A percentile compares a stretch with the other conserved stretches of the same genome.
Evolutionary conservation across 2,797 vertebrate species (phyloP).

Genomic region (Setipinna tenuifilis): DNA sequence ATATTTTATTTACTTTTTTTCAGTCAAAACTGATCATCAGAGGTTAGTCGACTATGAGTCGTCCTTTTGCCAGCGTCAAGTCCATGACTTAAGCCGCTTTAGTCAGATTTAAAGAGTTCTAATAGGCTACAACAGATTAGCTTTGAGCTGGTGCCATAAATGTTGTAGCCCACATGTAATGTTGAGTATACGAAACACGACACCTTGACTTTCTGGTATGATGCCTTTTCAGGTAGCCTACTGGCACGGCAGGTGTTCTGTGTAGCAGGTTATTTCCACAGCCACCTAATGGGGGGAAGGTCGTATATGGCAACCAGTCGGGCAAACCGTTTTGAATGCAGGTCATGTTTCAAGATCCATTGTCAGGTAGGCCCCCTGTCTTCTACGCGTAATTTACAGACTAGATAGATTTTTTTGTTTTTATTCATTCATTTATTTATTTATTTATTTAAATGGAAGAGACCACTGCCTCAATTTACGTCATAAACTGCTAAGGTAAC

Average conservation of each 20-base stretch:
- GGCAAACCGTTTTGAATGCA: background rate
- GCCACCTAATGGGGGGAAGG: background rate
- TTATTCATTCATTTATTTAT: too few relatives aligned
- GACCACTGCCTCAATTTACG: too few relatives aligned
- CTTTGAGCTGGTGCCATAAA: background rate
- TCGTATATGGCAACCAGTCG: background rate
- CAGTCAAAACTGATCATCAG: background rate
- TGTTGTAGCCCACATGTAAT: background rate
- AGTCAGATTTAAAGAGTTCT: too few relatives aligned
- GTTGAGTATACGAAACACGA: constrained; percentile 5
- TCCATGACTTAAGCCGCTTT: background rate
- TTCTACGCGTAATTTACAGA: background rate
- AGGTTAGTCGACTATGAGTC: background rate
- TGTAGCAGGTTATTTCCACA: background rate
- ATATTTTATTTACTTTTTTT: background rate
- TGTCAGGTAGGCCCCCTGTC: background rate
- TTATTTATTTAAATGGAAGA: too few relatives aligned
- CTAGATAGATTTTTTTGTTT: too few relatives aligned
- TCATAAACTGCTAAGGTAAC: too few relatives aligned
- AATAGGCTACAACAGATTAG: background rate
- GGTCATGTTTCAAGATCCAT: background rate
- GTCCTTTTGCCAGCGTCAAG: background rate
- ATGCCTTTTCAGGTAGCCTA: background rate
- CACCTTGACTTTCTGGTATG: background rate
- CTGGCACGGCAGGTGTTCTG: background rate